A percentile compares a stretch with the other conserved stretches of the same genome.
These are phyloP conservation scores for Melikaiella ostensackeni DNA, from an alignment of 2,888 invertebrate species.

Conservation along the genomic window DNA sequence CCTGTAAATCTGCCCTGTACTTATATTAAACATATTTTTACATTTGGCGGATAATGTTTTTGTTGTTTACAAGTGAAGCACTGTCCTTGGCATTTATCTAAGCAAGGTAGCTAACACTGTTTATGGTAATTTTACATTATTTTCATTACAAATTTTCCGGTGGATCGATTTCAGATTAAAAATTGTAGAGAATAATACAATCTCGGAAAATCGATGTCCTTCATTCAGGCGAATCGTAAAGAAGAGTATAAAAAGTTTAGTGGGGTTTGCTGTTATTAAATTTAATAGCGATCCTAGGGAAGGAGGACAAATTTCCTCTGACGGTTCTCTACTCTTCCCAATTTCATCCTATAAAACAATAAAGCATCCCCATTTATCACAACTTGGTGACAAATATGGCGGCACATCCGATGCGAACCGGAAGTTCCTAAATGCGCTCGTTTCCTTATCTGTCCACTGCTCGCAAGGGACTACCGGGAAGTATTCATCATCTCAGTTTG, in stretches of 20 bases:
- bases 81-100: no score
- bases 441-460: not conserved
- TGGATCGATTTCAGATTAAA: not conserved
- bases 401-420: conserved; percentile 68
- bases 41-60: no score
- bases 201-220: conserved; percentile 16
- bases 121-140: no score
- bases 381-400: conserved; percentile 71
- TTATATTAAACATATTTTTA: no score
- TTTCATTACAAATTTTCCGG: no score
- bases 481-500: not conserved
- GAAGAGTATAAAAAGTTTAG: conserved; percentile 50
- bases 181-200: not conserved
- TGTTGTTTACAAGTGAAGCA: no score
- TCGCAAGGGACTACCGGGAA: not conserved
- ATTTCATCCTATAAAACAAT: conserved; percentile 59
- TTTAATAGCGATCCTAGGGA: conserved; percentile 65
- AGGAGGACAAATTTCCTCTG: conserved; percentile 42
- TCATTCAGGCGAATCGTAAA: conserved; percentile 34
- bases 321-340: conserved; percentile 26
- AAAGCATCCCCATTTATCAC: conserved; percentile 64
- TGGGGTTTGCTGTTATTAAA: conserved; percentile 65
- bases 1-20: no score
- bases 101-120: no score
- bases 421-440: conserved; percentile 66